Base-by-base conservation (phyloP, 2,113 vertebrate genomes). In the Microcebus jonahi region DNA sequence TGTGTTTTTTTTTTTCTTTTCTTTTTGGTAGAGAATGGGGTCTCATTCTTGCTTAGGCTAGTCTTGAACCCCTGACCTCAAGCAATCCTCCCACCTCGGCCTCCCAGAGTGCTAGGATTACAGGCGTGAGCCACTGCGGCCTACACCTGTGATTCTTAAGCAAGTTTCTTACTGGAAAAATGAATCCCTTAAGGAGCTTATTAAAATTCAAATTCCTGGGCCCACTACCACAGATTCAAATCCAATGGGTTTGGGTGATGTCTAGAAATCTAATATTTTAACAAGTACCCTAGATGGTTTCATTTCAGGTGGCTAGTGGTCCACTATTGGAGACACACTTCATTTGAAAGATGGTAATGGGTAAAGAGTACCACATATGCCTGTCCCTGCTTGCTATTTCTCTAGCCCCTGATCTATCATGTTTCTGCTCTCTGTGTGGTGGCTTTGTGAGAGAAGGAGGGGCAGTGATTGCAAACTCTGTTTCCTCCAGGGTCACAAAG, bases 401-500 rank as follows among this genome's bases (percentile, higher is more conserved):
- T 75, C 23, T 93, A 29, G 31, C 0, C 8, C 15, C 45, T 88
- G 55, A 15, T 6, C 8, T 76, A 34, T 75, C 50, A 94, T 82
- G 20, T 88, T 92, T 91, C 36, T 96, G 42, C 3, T 88, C 29
- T 81, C 23, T 7, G 1, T 93, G 65, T 1, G 83, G 23, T 88
- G 21, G 71, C 31, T 90, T 92, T 92, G 31, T 88, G 87, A 71
- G 53, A 70, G 48, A 67, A 81, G 42, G 5, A 88, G 63, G 36
- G 31, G 48, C 27, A 93, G 7, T 8, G 25, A 75, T 82, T 83
- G 4, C 11, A 87, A 92, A 77, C 53, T 90, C 76, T 93, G 1
- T 80, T 92, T 95, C 92, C 67, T 95, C 11, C 45, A 81, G 31
- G 15, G 81, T 94, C 34, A 91, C 6, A 94, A 76, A 97, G 73